Evolutionary conservation across 2,797 vertebrate species (phyloP).

Genomic region (Malurus leucopterus): DNA sequence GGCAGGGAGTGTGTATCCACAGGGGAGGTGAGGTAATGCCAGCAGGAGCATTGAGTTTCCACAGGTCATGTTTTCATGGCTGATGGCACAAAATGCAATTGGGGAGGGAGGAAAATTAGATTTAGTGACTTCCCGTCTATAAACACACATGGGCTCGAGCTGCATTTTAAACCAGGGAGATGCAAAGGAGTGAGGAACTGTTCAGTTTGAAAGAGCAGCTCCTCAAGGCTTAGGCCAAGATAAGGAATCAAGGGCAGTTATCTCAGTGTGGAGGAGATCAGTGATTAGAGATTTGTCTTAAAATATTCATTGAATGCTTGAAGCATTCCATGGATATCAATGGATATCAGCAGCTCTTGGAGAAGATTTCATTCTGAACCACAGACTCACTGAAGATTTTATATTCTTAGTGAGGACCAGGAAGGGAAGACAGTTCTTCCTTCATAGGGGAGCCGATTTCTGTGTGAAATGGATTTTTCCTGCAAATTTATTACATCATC

Average conservation of each 20-base stretch:
- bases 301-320: neutral
- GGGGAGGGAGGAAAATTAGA: constrained; percentile 9
- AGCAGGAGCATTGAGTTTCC: constrained; percentile 1
- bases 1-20: neutral
- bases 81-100: constrained; percentile 43
- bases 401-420: neutral
- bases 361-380: neutral
- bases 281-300: neutral
- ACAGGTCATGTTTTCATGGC: constrained; percentile 17
- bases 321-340: neutral
- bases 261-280: neutral
- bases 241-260: constrained; percentile 10
- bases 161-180: neutral
- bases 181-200: neutral
- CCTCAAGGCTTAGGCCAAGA: neutral
- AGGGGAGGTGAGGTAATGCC: constrained; percentile 50
- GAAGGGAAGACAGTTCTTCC: neutral
- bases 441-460: neutral
- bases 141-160: neutral
- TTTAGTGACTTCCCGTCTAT: neutral
- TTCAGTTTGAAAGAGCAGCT: neutral
- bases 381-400: neutral
- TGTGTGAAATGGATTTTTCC: neutral
- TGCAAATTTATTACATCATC: neutral
- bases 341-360: neutral